Conservation (phyloP, 2,888 invertebrate species). For the Drosophila limbata region DNA sequence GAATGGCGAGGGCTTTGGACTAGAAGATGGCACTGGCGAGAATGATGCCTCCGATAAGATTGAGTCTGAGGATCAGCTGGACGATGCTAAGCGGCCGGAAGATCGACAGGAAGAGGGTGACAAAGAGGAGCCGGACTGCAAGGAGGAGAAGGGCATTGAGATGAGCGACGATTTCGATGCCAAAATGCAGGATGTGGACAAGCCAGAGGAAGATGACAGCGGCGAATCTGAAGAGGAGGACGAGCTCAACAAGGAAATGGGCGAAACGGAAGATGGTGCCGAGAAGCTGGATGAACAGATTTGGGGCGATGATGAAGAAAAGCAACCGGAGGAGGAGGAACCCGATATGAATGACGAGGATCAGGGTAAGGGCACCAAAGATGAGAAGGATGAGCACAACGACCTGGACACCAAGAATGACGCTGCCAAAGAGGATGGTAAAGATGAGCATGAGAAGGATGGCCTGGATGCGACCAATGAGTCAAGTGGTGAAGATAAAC, state of each 20-base stretch:
- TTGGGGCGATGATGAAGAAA: slow-evolving; percentile 95
- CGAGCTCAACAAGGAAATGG: slow-evolving; percentile 98
- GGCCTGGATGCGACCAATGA: slow-evolving; percentile 84
- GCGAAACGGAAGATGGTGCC: slow-evolving; percentile 94
- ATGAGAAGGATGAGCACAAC: slow-evolving; percentile 88
- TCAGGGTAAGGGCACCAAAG: slow-evolving; percentile 90
- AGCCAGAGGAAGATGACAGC: slow-evolving; percentile 87
- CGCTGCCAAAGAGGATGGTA: slow-evolving; percentile 86
- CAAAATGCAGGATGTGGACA: slow-evolving; percentile 88
- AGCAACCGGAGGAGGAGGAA: slow-evolving; percentile 88
- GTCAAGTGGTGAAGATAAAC: slow-evolving; percentile 77
- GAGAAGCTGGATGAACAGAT: slow-evolving; percentile 93
- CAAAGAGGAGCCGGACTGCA: slow-evolving; percentile 91
- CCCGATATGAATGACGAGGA: slow-evolving; percentile 88
- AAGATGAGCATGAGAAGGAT: slow-evolving; percentile 87
- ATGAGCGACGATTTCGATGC: slow-evolving; percentile 98
- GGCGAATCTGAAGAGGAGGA: slow-evolving; percentile 90
- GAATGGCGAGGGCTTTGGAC: slow-evolving; percentile 91
- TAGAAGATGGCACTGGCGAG: slow-evolving; percentile 94
- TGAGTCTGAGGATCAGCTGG: slow-evolving; percentile 95
- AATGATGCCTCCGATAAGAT: slow-evolving; percentile 96
- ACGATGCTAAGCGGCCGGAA: slow-evolving; percentile 92
- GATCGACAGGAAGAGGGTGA: slow-evolving; percentile 88
- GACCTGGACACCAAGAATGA: slow-evolving; percentile 86
- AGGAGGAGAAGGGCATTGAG: slow-evolving; percentile 96